Percentiles rank a stretch among this genome's conserved stretches.
These are phyloP conservation scores for Tragelaphus eurycerus DNA, from an alignment of 2,797 vertebrate species.

Conservation along the genomic window DNA sequence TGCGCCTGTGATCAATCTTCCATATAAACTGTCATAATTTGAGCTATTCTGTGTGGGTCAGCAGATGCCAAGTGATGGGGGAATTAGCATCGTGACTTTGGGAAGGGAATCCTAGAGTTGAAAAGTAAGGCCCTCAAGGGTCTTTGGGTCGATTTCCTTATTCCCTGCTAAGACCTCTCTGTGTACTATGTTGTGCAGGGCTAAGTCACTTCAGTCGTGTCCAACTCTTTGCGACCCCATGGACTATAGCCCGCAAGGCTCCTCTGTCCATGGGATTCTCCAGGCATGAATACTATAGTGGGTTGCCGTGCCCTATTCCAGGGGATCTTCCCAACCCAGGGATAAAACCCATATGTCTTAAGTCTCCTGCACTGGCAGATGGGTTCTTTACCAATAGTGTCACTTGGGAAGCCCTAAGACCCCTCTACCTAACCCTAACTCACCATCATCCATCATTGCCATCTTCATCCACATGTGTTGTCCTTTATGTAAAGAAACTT, in stretches of 20 bases:
- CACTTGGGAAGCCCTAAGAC: not conserved
- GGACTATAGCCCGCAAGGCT: not conserved
- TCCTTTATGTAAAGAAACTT: not conserved
- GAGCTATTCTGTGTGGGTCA: slow-evolving; percentile 77
- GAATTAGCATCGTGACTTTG: slow-evolving; percentile 65
- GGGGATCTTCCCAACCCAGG: not conserved
- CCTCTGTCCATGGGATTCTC: not conserved
- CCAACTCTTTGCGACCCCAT: not conserved
- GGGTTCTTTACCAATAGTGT: not conserved
- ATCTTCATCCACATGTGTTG: not conserved
- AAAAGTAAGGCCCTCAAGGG: not conserved
- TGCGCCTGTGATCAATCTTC: slow-evolving; percentile 78
- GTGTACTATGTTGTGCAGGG: not conserved
- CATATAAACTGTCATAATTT: slow-evolving; percentile 79
- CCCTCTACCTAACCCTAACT: not conserved
- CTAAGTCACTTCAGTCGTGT: not conserved
- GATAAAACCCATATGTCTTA: not conserved
- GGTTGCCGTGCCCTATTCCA: not conserved
- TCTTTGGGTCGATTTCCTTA: not conserved
- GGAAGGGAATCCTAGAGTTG: not conserved
- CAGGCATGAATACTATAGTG: not conserved
- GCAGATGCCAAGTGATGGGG: slow-evolving; percentile 62
- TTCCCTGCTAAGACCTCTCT: not conserved
- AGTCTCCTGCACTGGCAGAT: not conserved
- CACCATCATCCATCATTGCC: not conserved